Percentiles rank a stretch among this genome's conserved stretches.
These are phyloP conservation scores for Helicolenus hilgendorfi DNA, from an alignment of 2,797 vertebrate species.

Conservation along the genomic window DNA sequence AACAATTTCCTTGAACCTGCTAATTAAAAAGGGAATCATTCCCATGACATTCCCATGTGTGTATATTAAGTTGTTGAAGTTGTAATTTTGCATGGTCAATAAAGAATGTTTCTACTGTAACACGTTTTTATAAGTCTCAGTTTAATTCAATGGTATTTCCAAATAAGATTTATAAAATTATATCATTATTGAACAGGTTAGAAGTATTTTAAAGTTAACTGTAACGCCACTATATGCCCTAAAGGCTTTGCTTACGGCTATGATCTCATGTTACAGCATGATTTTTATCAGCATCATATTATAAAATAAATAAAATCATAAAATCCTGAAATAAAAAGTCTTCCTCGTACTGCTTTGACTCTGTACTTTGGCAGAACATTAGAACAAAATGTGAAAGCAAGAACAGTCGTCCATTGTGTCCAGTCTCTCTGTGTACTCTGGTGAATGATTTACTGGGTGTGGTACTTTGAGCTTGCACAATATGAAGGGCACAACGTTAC, in stretches of 20 bases:
- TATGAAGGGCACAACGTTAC: not conserved
- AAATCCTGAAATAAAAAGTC: too few relatives aligned
- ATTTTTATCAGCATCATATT: not conserved
- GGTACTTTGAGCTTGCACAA: conserved; percentile 40
- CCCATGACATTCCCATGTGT: not conserved
- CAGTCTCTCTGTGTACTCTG: not conserved
- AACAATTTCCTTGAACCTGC: not conserved
- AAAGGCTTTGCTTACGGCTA: not conserved
- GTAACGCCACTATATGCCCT: not conserved
- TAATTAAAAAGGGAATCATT: not conserved
- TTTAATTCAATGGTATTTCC: not conserved
- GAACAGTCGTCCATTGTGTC: not conserved
- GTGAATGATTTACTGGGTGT: conserved; percentile 78
- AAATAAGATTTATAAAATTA: not conserved
- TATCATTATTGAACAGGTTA: not conserved
- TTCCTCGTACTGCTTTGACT: not conserved
- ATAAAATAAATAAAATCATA: not conserved
- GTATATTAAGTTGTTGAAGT: not conserved
- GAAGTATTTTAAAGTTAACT: not conserved
- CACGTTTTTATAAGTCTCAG: not conserved
- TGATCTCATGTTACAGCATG: not conserved
- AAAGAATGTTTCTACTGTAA: not conserved
- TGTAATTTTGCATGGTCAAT: conserved; percentile 16
- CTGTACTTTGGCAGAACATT: not conserved
- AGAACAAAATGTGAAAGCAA: not conserved